A percentile compares a stretch with the other conserved stretches of the same genome.
phyloP scores from a whole-genome alignment of 2,113 vertebrate genomes.

The Dicrurus megarhynchus region DNA sequence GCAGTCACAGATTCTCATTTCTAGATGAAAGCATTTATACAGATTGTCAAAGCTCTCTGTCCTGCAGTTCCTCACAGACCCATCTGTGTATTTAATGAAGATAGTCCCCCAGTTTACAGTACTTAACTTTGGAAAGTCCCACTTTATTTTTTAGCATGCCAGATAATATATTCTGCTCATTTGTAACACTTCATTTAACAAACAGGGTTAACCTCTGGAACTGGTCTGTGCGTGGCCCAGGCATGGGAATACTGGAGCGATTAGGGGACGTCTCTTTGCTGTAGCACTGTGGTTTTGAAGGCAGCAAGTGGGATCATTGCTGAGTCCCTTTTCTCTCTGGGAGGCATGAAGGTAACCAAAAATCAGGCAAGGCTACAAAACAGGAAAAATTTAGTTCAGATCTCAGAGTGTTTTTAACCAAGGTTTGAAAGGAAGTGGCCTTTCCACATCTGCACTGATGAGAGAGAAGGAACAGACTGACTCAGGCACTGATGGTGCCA shows the following conservation, averaged over 20 bases:
- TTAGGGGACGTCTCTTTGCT: neutral
- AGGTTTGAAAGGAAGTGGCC: neutral
- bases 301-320: neutral
- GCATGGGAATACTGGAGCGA: rapidly evolving
- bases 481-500: neutral
- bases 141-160: neutral
- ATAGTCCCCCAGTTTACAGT: neutral
- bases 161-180: neutral
- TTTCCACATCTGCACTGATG: neutral
- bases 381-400: neutral
- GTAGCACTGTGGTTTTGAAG: neutral
- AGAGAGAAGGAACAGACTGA: neutral
- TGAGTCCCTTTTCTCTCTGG: neutral
- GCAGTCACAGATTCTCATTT: neutral
- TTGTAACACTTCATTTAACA: neutral
- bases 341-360: neutral
- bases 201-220: neutral
- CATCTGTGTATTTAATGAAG: neutral
- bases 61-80: neutral
- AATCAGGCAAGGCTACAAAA: neutral
- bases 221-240: rapidly evolving
- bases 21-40: neutral
- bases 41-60: neutral
- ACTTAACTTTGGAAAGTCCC: neutral
- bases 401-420: neutral